Evolutionary conservation across 2,113 vertebrate genomes (phyloP), one percentile per base, ranked within the genome.

Genomic region (Orthochromis indermauri): DNA sequence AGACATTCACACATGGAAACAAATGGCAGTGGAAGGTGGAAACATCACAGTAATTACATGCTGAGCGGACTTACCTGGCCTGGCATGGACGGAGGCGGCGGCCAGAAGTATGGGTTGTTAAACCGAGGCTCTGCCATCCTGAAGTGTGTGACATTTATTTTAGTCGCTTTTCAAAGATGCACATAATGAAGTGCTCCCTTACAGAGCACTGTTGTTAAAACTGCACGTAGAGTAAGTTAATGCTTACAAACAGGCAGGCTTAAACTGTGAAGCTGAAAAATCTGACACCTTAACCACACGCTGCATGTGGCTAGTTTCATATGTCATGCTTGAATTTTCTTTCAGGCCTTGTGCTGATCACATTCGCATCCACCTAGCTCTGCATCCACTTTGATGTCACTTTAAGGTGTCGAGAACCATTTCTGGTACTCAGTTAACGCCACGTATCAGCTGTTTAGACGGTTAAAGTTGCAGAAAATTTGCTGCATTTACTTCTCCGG

Each of bases 51-150:
- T 45, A 35, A n/a, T 55, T 40, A 37, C 54, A 84, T 14, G 80
- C 57, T 40, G 47, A 66, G 21, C 47, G 76, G 8, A 94, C 98
- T 97, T 97, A 99, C 98, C 98, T 99, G 98, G 96, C 97, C 97
- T 83, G 98, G 98, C 98, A 99, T 98, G 88, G 98, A 97, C 63
- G 98, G 98, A 83, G 98, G 98, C 5, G 98, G 98, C 3, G 98
- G 98, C 98, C 98, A 99, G 95, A 99, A 99, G 94, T 99, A 99
- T 10, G 98, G 98, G 95, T 98, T 99, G 97, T 99, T 99, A 97
- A 99, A 99, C 91, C 98, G 98, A 92, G 98, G 97, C 94, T 99
- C 98, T 47, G 98, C 98, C 98, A 99, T 99, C 96, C 97, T 98
- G 96, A 42, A 14, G 95, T 83, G 5, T 90, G 80, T 11, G 28